These are phyloP conservation scores for Spinus pinus DNA, from an alignment of 2,797 vertebrate species.

Conservation along the genomic window DNA sequence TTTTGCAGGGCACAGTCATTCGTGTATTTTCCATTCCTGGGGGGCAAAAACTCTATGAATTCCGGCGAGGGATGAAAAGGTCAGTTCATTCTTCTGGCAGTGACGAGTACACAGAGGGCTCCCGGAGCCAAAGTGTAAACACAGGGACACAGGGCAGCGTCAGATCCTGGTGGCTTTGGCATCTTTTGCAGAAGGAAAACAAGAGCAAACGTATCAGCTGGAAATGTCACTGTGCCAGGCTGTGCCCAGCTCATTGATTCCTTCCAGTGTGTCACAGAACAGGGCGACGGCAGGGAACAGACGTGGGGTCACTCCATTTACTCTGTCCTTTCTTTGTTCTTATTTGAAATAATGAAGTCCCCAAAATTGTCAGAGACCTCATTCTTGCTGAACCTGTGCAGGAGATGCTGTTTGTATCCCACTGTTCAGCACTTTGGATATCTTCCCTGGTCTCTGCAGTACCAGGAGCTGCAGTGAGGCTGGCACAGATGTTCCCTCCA, in stretches of 20 bases:
- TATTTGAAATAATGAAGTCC: neutral
- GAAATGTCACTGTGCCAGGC: conserved; percentile 32
- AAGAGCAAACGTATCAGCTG: neutral
- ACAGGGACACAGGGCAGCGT: neutral
- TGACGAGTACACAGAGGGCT: neutral
- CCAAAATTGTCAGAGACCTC: neutral
- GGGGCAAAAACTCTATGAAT: conserved; percentile 90
- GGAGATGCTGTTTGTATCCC: neutral
- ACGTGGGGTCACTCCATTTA: neutral
- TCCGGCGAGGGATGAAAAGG: conserved; percentile 96
- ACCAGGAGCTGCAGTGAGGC: neutral
- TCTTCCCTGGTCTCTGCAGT: neutral
- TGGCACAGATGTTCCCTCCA: neutral
- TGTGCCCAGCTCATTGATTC: neutral
- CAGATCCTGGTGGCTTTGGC: conserved; percentile 53
- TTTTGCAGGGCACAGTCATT: conserved; percentile 89
- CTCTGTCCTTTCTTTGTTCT: neutral
- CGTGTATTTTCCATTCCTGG: conserved; percentile 91
- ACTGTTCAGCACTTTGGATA: neutral
- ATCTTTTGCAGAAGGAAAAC: conserved; percentile 48
- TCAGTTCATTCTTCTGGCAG: conserved; percentile 56
- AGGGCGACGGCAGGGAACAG: neutral
- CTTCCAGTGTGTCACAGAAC: neutral
- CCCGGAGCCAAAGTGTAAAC: neutral
- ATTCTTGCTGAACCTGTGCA: neutral